Conservation (phyloP, 2,113 vertebrate genomes). For the Atractosteus spatula region DNA sequence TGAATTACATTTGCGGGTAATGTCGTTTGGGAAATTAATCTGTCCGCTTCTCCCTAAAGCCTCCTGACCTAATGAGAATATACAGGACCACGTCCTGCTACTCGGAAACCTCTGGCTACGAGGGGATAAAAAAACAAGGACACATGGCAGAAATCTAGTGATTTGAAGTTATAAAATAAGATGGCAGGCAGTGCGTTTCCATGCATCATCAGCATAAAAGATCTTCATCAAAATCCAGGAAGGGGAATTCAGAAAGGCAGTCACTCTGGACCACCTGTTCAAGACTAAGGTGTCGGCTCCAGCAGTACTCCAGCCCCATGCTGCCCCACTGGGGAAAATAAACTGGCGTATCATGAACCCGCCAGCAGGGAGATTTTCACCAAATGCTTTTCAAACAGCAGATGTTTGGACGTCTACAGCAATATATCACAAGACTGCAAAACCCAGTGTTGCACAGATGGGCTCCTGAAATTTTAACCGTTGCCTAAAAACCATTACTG, state of each 20-base stretch:
- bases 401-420: too few relatives aligned
- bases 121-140: too few relatives aligned
- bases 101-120: neutral
- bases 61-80: neutral
- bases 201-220: conserved; percentile 18
- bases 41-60: conserved; percentile 12
- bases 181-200: conserved; percentile 27
- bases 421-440: too few relatives aligned
- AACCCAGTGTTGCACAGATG: too few relatives aligned
- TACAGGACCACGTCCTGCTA: conserved; percentile 2
- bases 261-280: conserved; percentile 50
- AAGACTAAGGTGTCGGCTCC: conserved; percentile 21
- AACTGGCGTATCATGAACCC: neutral
- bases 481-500: too few relatives aligned
- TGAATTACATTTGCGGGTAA: conserved; percentile 15
- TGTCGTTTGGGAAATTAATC: conserved; percentile 21
- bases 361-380: too few relatives aligned
- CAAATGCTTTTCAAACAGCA: too few relatives aligned
- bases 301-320: conserved; percentile 16
- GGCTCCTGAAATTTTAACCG: too few relatives aligned
- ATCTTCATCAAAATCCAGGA: conserved; percentile 31
- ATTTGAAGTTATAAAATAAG: neutral
- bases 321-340: conserved; percentile 20
- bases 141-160: too few relatives aligned
- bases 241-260: conserved; percentile 31